Conservation (phyloP, 2,113 vertebrate species). For the Gadus macrocephalus region DNA sequence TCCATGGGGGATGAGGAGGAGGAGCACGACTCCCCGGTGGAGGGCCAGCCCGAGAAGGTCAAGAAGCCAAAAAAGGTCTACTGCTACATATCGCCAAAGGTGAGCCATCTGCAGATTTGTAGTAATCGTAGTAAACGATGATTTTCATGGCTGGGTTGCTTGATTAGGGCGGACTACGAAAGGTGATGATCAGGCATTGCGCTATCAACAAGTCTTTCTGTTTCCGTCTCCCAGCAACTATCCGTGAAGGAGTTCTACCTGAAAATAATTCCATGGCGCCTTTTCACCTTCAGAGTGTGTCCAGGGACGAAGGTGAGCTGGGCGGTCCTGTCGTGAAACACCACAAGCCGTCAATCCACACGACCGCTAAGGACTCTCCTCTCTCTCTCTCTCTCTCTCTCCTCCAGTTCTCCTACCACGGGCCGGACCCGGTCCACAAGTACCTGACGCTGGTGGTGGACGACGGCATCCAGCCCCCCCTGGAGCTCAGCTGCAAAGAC, state of each 20-base stretch:
- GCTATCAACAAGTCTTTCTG: neutral
- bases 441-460: constrained; percentile 93
- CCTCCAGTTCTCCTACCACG: constrained; percentile 90
- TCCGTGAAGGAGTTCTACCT: constrained; percentile 99
- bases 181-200: no score
- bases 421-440: constrained; percentile 92
- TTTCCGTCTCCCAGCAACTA: constrained; percentile 82
- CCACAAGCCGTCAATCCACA: neutral
- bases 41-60: constrained; percentile 87
- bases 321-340: neutral
- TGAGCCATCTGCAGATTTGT: constrained; percentile 34
- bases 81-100: constrained; percentile 99
- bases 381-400: neutral
- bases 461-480: constrained; percentile 95
- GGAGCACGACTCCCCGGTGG: constrained; percentile 84
- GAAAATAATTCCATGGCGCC: constrained; percentile 98
- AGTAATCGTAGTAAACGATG: neutral
- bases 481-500: constrained; percentile 98
- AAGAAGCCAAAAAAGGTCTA: constrained; percentile 99
- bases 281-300: constrained; percentile 96
- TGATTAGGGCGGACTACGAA: neutral
- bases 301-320: constrained; percentile 93
- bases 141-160: neutral
- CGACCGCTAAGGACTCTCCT: neutral
- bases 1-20: constrained; percentile 88